Evolutionary conservation across 2,888 invertebrate species (phyloP).

Genomic region (Scotopteryx bipunctaria): DNA sequence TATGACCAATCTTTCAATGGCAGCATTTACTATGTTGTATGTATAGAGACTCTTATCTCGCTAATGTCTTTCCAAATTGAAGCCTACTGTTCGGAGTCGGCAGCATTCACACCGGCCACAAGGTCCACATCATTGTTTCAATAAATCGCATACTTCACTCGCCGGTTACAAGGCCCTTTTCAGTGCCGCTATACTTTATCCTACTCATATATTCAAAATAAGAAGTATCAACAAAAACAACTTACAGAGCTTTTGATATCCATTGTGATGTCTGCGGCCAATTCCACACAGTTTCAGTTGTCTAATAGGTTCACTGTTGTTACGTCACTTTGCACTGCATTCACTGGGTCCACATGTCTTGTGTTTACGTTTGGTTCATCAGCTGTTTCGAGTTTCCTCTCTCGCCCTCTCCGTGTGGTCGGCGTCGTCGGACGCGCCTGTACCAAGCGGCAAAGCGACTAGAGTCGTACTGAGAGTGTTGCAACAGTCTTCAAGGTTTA

Average conservation of each 20-base stretch:
- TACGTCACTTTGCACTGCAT: constrained; percentile 79
- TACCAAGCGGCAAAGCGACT: constrained; percentile 84
- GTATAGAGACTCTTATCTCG: not conserved
- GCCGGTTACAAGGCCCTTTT: constrained; percentile 47
- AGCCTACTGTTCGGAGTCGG: constrained; percentile 23
- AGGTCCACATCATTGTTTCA: constrained; percentile 42
- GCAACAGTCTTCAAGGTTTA: constrained; percentile 78
- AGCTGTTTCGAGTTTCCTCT: constrained; percentile 67
- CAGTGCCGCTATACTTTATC: constrained; percentile 1
- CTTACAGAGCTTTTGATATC: constrained; percentile 75
- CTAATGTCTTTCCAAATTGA: constrained; percentile 22
- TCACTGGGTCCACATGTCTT: constrained; percentile 78
- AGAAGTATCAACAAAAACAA: not conserved
- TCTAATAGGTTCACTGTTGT: constrained; percentile 66
- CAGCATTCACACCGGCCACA: constrained; percentile 35
- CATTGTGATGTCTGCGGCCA: constrained; percentile 63
- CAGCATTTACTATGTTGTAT: constrained; percentile 2
- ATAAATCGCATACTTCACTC: constrained; percentile 54
- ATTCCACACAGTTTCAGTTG: constrained; percentile 54
- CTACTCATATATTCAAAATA: not conserved
- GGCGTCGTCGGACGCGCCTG: constrained; percentile 74
- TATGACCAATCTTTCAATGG: constrained; percentile 2
- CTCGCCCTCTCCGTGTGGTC: constrained; percentile 83
- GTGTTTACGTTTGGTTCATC: constrained; percentile 56
- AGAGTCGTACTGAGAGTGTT: constrained; percentile 83